Conservation (phyloP, 2,797 vertebrate species). For the Oreochromis mossambicus region DNA sequence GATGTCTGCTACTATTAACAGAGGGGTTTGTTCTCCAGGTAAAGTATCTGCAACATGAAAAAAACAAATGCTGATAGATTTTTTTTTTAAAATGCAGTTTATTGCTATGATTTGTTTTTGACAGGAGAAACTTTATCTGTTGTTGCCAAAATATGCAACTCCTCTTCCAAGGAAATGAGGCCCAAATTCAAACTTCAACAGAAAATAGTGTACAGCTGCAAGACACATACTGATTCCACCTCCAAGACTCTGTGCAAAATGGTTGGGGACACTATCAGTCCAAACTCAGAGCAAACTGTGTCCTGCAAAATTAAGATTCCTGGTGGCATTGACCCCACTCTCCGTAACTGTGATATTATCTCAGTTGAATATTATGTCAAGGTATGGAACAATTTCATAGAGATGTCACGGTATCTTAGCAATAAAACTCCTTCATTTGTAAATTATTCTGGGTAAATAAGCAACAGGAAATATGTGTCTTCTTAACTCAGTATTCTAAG, state of each 20-base stretch:
- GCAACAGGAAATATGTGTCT: not conserved
- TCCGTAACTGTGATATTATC: not conserved
- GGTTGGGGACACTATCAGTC: not conserved
- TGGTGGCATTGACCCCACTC: not conserved
- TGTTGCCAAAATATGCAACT: slow-evolving; percentile 83
- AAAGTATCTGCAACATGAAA: not conserved
- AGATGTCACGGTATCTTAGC: not conserved
- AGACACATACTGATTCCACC: not conserved
- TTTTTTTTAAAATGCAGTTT: not conserved
- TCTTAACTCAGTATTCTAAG: not conserved
- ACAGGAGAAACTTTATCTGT: not conserved
- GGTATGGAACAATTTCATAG: not conserved
- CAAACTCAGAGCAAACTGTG: slow-evolving; percentile 72
- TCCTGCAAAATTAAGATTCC: slow-evolving; percentile 73
- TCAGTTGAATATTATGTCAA: not conserved
- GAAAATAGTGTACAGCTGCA: slow-evolving; percentile 35
- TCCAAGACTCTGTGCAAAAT: not conserved
- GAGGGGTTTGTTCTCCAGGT: not conserved
- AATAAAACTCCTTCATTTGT: not conserved
- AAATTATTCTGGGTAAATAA: not conserved
- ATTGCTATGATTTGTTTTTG: not conserved
- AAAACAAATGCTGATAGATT: not conserved
- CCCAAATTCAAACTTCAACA: slow-evolving; percentile 83
- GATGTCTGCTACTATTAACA: not conserved
- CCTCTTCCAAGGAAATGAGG: slow-evolving; percentile 80